Evolutionary conservation across 1,140 invertebrate species (phyloP).

Genomic region (Pygmarrhopalites habei): DNA sequence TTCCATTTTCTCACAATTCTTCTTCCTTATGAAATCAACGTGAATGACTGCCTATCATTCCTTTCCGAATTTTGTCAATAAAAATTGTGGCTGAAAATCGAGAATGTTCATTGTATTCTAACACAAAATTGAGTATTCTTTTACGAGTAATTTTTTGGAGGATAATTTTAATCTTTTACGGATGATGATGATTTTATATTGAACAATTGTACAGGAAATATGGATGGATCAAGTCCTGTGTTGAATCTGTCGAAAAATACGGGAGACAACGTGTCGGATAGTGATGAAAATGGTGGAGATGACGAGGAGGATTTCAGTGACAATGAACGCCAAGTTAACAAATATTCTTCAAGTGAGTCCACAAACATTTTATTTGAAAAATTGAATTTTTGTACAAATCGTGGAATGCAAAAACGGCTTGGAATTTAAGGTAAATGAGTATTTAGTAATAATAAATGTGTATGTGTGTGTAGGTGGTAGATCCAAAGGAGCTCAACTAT

Average conservation of each 20-base stretch:
- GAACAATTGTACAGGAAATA: conserved; percentile 56
- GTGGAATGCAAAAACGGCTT: not conserved
- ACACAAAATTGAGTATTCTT: too few relatives aligned
- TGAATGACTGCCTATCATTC: too few relatives aligned
- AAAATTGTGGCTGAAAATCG: too few relatives aligned
- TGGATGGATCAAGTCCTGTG: conserved; percentile 80
- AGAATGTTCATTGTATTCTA: too few relatives aligned
- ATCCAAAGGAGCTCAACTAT: conserved; percentile 19
- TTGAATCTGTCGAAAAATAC: conserved; percentile 77
- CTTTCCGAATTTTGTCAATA: too few relatives aligned
- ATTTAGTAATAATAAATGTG: too few relatives aligned
- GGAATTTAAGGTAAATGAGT: not conserved
- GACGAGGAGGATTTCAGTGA: conserved; percentile 67
- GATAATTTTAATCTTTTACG: too few relatives aligned
- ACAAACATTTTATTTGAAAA: not conserved
- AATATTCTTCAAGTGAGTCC: conserved; percentile 27
- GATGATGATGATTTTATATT: too few relatives aligned
- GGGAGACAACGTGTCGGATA: conserved; percentile 49
- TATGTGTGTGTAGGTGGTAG: conserved; percentile 9
- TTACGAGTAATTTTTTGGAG: too few relatives aligned
- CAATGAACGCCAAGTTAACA: conserved; percentile 62
- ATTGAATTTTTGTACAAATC: not conserved
- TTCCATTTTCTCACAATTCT: too few relatives aligned
- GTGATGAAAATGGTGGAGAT: conserved; percentile 61
- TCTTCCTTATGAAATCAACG: too few relatives aligned